Conservation (phyloP, 2,113 vertebrate species). For the Circaetus gallicus region DNA sequence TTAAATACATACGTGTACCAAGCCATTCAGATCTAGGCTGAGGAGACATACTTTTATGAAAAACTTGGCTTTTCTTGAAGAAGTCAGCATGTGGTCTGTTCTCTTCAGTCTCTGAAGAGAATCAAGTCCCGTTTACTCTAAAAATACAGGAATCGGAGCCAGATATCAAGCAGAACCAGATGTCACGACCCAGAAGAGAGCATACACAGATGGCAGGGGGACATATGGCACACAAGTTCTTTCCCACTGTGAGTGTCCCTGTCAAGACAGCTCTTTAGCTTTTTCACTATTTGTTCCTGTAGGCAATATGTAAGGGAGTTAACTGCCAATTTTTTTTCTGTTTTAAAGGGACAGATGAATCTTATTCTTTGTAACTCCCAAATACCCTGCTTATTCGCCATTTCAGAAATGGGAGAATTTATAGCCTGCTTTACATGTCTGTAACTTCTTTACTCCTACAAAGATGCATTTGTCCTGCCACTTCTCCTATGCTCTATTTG, state of each 20-base stretch:
- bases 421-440: neutral
- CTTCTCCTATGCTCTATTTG: neutral
- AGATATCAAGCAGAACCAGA: conserved; percentile 48
- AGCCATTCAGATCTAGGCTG: neutral
- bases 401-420: neutral
- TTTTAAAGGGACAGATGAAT: neutral
- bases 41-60: neutral
- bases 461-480: neutral
- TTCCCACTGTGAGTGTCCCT: neutral
- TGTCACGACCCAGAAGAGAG: conserved; percentile 48
- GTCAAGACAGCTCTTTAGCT: conserved; percentile 34
- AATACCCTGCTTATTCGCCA: neutral
- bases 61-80: conserved; percentile 40
- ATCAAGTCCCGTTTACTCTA: neutral
- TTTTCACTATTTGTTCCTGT: conserved; percentile 30
- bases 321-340: neutral
- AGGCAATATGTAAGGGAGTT: conserved; percentile 12
- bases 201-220: conserved; percentile 1
- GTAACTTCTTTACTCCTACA: neutral
- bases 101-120: neutral
- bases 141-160: conserved; percentile 24
- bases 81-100: conserved; percentile 15
- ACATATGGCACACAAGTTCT: conserved; percentile 31
- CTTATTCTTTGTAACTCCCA: neutral
- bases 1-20: neutral